These are phyloP conservation scores for Polypterus senegalus DNA, from an alignment of 2,113 vertebrate genomes.

Conservation along the genomic window DNA sequence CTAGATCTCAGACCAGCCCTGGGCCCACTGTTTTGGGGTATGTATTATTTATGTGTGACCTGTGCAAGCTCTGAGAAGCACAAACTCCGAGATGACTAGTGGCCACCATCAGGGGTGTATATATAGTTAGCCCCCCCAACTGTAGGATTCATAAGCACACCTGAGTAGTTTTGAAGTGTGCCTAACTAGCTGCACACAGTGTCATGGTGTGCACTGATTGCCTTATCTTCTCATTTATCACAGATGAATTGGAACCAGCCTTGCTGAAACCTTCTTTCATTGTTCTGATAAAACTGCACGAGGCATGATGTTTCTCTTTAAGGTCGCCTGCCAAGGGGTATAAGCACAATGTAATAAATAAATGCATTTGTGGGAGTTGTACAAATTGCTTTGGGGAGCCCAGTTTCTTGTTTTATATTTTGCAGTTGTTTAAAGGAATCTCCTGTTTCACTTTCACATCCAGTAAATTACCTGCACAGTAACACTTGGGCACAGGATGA, in stretches of 20 bases:
- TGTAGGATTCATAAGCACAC: slow-evolving; percentile 64
- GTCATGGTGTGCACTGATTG: slow-evolving; percentile 90
- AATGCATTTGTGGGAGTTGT: slow-evolving; percentile 3
- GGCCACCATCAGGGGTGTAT: slow-evolving; percentile 59
- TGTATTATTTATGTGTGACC: slow-evolving; percentile 58
- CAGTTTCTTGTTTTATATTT: no score
- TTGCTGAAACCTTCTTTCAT: slow-evolving; percentile 91
- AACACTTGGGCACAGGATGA: no score
- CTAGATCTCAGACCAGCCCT: slow-evolving; percentile 7
- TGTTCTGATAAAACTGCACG: slow-evolving; percentile 74
- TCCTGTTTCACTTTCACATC: no score
- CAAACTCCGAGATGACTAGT: slow-evolving; percentile 54
- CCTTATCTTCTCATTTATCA: slow-evolving; percentile 99
- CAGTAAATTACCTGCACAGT: no score
- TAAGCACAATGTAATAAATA: slow-evolving; percentile 11
- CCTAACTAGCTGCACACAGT: slow-evolving; percentile 73
- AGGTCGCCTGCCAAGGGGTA: slow-evolving; percentile 40
- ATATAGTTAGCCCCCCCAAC: slow-evolving; percentile 60
- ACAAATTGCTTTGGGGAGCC: no score
- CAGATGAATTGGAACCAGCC: slow-evolving; percentile 99
- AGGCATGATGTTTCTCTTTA: slow-evolving; percentile 45
- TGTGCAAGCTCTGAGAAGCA: slow-evolving; percentile 46
- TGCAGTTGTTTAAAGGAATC: no score
- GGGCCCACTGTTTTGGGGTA: slow-evolving; percentile 18
- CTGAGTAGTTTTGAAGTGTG: slow-evolving; percentile 75